Percentiles rank a stretch among this genome's conserved stretches.
Evolutionary conservation across 2,113 vertebrate genomes (phyloP).

Genomic region (Sceloporus undulatus): DNA sequence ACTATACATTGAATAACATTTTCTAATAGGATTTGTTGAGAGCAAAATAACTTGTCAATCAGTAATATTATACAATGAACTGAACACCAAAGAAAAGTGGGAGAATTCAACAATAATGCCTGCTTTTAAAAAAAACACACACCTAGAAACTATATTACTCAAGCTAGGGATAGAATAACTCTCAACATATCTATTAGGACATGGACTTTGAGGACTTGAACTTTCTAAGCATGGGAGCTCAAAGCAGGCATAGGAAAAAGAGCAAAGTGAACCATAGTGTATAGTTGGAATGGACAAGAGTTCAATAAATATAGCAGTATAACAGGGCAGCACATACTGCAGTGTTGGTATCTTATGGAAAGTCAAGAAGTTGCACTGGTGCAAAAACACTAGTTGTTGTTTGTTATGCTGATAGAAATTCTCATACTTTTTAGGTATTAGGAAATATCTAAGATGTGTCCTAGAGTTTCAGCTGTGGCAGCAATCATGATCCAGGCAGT

Average conservation of each 20-base stretch:
- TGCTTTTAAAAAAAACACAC: constrained; percentile 21
- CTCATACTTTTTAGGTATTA: too few species aligned
- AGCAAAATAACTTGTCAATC: neutral
- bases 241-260: too few species aligned
- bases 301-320: neutral
- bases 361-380: neutral
- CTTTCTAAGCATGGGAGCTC: neutral
- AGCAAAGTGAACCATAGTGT: too few species aligned
- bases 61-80: neutral
- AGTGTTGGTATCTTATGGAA: neutral
- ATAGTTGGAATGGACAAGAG: neutral
- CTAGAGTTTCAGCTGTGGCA: too few species aligned
- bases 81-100: constrained; percentile 34
- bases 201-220: neutral
- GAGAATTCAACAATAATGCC: constrained; percentile 25
- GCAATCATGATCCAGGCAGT: too few species aligned
- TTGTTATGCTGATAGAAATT: too few species aligned
- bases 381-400: neutral
- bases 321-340: neutral
- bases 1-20: constrained; percentile 5
- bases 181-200: neutral
- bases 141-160: neutral
- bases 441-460: too few species aligned
- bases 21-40: neutral
- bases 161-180: constrained; percentile 5